Evolutionary conservation across 2,797 vertebrate species (phyloP).

Genomic region (Pangasius macronema): DNA sequence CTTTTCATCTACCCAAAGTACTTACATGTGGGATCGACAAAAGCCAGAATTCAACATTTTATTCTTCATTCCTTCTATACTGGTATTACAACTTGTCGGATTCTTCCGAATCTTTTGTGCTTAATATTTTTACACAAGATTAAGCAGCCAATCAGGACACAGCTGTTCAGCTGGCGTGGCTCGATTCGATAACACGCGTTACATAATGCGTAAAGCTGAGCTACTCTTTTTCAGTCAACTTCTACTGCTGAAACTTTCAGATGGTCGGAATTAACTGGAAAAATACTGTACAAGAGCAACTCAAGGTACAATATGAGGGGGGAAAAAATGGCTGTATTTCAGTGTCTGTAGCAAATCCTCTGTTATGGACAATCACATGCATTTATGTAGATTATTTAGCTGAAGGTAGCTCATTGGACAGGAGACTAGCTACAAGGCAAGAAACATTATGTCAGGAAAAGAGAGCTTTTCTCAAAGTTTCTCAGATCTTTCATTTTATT

Average conservation of each 20-base stretch:
- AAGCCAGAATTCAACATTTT: conserved; percentile 19
- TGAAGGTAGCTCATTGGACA: no score
- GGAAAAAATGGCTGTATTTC: not conserved
- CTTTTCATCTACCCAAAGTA: conserved; percentile 67
- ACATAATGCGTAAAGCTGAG: conserved; percentile 25
- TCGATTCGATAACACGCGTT: conserved; percentile 33
- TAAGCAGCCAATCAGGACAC: conserved; percentile 24
- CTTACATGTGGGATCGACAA: conserved; percentile 34
- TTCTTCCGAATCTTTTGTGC: not conserved
- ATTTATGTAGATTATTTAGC: not conserved
- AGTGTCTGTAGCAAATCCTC: not conserved
- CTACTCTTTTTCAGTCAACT: conserved; percentile 38
- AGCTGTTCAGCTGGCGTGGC: conserved; percentile 27
- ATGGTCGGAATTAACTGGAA: not conserved
- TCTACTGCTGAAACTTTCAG: not conserved
- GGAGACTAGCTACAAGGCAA: not conserved
- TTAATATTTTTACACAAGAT: conserved; percentile 9
- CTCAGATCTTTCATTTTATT: not conserved
- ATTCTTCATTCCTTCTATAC: not conserved
- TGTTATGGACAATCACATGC: not conserved
- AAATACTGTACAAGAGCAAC: not conserved
- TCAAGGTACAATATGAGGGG: no score
- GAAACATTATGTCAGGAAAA: not conserved
- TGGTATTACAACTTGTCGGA: not conserved
- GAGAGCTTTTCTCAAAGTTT: not conserved